phyloP scores from a whole-genome alignment of 1,140 invertebrate species.

The Cydia splendana region DNA sequence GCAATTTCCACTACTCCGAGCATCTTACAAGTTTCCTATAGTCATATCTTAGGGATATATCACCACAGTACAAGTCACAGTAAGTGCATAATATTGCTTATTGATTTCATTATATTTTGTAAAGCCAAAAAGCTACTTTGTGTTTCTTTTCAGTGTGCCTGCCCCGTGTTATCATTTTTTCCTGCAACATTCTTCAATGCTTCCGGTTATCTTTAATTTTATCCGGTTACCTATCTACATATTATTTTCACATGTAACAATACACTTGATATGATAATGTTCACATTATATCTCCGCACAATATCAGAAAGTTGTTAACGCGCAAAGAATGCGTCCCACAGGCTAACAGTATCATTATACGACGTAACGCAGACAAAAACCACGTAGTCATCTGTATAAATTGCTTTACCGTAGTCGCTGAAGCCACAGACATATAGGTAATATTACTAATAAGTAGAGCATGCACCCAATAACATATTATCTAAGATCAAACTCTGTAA shows the following conservation, averaged over 20 bases:
- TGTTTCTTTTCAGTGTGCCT: no score
- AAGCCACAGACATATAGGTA: background rate
- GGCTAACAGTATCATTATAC: conserved; percentile 26
- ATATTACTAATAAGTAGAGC: background rate
- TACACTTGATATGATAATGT: background rate
- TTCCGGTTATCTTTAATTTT: no score
- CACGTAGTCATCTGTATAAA: conserved; percentile 28
- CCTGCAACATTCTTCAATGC: no score
- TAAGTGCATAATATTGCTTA: no score
- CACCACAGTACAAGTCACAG: no score
- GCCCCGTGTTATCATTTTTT: no score
- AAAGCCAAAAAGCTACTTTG: no score
- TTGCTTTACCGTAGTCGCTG: conserved; percentile 22
- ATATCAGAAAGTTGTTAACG: conserved; percentile 13
- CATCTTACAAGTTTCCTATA: no score
- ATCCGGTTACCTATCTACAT: background rate
- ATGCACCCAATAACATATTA: background rate
- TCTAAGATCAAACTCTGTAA: background rate
- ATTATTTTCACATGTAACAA: background rate
- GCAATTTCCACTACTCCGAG: no score
- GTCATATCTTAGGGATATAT: no score
- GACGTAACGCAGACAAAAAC: conserved; percentile 18
- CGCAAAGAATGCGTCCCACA: conserved; percentile 28
- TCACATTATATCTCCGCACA: conserved; percentile 8
- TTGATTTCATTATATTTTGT: no score